Base-by-base conservation (phyloP, 2,888 invertebrate species). In the Eupithecia abbreviata region DNA sequence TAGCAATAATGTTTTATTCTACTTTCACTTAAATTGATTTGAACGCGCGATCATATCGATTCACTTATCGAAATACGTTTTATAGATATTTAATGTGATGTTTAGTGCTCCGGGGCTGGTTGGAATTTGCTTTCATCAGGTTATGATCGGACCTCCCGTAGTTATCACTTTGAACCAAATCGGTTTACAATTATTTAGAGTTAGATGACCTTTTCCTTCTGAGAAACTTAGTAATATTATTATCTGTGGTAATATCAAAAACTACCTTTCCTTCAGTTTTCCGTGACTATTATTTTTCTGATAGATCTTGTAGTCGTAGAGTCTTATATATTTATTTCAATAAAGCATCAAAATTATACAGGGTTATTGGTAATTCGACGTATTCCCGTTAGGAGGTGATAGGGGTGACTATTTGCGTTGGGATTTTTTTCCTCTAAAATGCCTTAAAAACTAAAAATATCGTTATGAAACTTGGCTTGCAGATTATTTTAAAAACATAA, bases 21-120 rank as follows among this genome's bases (percentile, higher is more conserved):
- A 80, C 81, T 81, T 81, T 80, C 80, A 77, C 78, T 76, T 47
- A 68, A 76, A 81, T 80, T 77, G 77, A 77, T 76, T 78, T 81
- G 75, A 80, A 79, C 75, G 72, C 55, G 62, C 67, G 76, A 72
- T 72, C 45, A 42, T 74, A 78, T 80, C 77, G 71, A 68, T 79
- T 74, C 76, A 75, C 76, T 79, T 79, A 80, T 79, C 77, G 77
- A 76, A 73, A 76, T 62, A 71, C 71, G 72, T 74, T 79, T 79
- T 79, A 81, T 79, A 43, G 76, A 73, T 72, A 72, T 79, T 78
- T 77, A 74, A 81, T 77, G 66, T 72, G 76, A 62, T 70, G 72
- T 72, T 72, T 76, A 76, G 62, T 75, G 69, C 42, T 58, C 43
- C 30, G 69, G 49, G 65, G 47, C 65, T 43, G 62, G 49, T 69